Conservation (phyloP, 2,113 vertebrate species). For the Bombycilla garrulus region DNA sequence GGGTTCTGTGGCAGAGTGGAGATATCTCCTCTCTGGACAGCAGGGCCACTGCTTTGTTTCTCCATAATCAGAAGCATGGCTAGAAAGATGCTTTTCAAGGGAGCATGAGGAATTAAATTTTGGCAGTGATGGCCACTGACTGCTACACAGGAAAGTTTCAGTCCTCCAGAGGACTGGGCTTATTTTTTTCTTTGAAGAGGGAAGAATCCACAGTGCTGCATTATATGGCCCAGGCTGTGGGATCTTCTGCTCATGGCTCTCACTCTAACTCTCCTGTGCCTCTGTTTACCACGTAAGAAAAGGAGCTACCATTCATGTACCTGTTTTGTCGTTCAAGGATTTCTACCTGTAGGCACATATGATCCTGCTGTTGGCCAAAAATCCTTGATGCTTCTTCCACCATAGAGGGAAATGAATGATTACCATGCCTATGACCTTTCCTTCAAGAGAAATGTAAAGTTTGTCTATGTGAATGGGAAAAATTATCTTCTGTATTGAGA, state of each 20-base stretch:
- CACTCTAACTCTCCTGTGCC: not conserved
- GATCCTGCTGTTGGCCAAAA: not conserved
- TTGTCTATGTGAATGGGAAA: not conserved
- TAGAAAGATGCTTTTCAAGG: not conserved
- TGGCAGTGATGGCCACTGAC: not conserved
- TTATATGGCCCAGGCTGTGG: not conserved
- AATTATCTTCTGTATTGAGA: not conserved
- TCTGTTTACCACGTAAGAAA: not conserved
- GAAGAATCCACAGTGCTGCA: not conserved
- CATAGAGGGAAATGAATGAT: not conserved
- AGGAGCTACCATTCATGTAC: not conserved
- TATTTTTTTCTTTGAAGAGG: not conserved
- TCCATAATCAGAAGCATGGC: not conserved
- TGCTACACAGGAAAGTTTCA: not conserved
- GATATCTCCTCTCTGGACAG: not conserved
- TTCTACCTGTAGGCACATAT: not conserved
- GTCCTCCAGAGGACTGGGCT: not conserved
- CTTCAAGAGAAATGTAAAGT: not conserved
- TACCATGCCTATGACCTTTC: not conserved
- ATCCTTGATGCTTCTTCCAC: not conserved
- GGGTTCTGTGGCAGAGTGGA: not conserved
- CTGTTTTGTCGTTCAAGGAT: not conserved
- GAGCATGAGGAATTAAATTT: not conserved
- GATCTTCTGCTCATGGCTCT: not conserved
- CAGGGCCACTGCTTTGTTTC: not conserved